phyloP scores from a whole-genome alignment of 2,888 invertebrate genomes.

The Andrena dorsata region DNA sequence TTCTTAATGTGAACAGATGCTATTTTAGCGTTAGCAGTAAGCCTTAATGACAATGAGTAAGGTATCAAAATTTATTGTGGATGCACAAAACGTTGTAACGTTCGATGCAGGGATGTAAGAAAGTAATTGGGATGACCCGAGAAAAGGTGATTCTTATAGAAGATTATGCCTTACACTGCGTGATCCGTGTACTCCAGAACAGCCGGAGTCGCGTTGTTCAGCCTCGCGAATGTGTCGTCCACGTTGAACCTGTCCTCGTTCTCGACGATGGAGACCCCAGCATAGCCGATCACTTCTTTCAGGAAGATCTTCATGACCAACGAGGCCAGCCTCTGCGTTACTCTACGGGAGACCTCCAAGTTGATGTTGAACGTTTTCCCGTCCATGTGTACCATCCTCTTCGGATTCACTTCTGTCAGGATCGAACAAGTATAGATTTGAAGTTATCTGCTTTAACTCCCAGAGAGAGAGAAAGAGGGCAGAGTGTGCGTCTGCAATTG shows the following conservation, averaged over 20 bases:
- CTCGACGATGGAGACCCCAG: slow-evolving; percentile 83
- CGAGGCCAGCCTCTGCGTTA: slow-evolving; percentile 87
- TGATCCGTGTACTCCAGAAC: slow-evolving; percentile 29
- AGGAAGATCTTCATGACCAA: slow-evolving; percentile 87
- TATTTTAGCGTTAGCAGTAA: no score
- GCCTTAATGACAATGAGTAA: no score
- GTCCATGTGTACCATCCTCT: slow-evolving; percentile 84
- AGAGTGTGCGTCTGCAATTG: background rate
- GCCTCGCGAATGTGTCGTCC: slow-evolving; percentile 80
- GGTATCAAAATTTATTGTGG: background rate
- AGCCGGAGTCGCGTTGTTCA: slow-evolving; percentile 72
- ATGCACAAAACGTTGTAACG: background rate
- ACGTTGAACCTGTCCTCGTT: slow-evolving; percentile 85
- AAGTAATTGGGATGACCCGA: no score
- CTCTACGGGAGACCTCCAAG: slow-evolving; percentile 86
- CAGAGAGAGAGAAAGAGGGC: background rate
- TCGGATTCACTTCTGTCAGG: slow-evolving; percentile 85
- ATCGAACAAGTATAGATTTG: slow-evolving; percentile 28
- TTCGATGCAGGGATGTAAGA: background rate
- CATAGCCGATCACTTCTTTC: slow-evolving; percentile 86
- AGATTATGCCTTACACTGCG: slow-evolving; percentile 72
- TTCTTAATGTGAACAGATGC: no score
- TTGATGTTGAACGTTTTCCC: slow-evolving; percentile 84
- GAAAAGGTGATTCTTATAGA: background rate
- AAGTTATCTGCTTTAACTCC: background rate